Conservation (phyloP, 2,113 vertebrate species). For the Sinosuthora webbiana region DNA sequence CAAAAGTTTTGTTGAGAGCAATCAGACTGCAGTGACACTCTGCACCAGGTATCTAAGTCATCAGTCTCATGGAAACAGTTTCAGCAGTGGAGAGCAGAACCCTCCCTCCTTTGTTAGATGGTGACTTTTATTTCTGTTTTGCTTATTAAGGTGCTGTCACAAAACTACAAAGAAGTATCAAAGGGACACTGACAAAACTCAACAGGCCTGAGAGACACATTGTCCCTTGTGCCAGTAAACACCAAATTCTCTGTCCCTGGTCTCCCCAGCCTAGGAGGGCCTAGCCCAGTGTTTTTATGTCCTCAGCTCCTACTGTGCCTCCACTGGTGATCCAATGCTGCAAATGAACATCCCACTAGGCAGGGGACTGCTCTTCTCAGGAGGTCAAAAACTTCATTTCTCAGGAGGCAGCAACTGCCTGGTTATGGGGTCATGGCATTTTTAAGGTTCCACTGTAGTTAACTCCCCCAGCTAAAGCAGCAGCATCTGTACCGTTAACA, state of each 20-base stretch:
- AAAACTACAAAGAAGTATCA: not conserved
- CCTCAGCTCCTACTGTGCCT: not conserved
- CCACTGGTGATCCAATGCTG: not conserved
- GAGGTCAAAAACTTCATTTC: conserved; percentile 83
- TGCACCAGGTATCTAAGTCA: not conserved
- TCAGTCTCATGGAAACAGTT: not conserved
- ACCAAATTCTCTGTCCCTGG: not conserved
- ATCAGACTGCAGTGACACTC: not conserved
- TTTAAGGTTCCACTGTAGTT: not conserved
- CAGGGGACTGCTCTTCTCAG: not conserved
- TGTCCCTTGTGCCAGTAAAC: not conserved
- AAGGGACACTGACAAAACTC: not conserved
- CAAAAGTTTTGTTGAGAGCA: not conserved
- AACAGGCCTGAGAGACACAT: not conserved
- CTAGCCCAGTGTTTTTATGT: not conserved
- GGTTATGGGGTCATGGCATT: not conserved
- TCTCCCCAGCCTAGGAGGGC: not conserved
- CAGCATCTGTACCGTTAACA: not conserved
- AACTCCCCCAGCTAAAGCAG: not conserved
- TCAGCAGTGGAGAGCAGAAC: not conserved
- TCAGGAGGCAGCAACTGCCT: not conserved
- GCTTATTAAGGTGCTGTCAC: not conserved
- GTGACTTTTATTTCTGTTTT: not conserved
- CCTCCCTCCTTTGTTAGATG: not conserved
- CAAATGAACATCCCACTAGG: not conserved